phyloP scores from a whole-genome alignment of 2,113 vertebrate species.

The Xiphias gladius region DNA sequence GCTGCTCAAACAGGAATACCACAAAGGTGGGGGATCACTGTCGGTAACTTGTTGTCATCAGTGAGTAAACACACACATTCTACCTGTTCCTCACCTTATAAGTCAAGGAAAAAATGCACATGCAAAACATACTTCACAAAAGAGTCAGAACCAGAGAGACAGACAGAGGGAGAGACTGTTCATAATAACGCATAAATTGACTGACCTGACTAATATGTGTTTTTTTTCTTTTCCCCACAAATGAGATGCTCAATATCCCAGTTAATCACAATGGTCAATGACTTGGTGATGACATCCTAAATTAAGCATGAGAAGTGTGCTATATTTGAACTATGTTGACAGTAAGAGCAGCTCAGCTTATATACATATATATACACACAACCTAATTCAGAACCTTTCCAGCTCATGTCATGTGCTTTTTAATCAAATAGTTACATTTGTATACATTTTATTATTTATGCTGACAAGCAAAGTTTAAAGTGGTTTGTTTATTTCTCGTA shows the following conservation, averaged over 20 bases:
- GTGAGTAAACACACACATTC: constrained; percentile 51
- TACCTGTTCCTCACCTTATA: background rate
- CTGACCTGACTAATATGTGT: background rate
- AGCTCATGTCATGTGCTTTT: background rate
- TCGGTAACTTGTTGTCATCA: constrained; percentile 47
- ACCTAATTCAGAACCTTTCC: background rate
- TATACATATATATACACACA: background rate
- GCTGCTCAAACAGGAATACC: constrained; percentile 87
- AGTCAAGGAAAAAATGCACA: constrained; percentile 30
- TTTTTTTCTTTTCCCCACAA: constrained; percentile 8
- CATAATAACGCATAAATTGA: background rate
- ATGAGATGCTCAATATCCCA: constrained; percentile 6
- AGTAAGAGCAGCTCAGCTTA: too few relatives aligned
- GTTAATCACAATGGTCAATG: constrained; percentile 20
- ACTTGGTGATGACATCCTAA: constrained; percentile 28
- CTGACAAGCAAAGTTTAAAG: background rate
- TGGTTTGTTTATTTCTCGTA: background rate
- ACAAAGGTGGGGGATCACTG: constrained; percentile 82
- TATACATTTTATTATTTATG: background rate
- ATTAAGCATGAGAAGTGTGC: background rate
- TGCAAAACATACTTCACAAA: background rate
- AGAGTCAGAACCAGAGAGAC: background rate
- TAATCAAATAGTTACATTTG: background rate
- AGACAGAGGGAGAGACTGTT: background rate
- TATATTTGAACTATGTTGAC: too few relatives aligned